Base-by-base conservation (phyloP, 2,797 vertebrate species). In the Zonotrichia albicollis region DNA sequence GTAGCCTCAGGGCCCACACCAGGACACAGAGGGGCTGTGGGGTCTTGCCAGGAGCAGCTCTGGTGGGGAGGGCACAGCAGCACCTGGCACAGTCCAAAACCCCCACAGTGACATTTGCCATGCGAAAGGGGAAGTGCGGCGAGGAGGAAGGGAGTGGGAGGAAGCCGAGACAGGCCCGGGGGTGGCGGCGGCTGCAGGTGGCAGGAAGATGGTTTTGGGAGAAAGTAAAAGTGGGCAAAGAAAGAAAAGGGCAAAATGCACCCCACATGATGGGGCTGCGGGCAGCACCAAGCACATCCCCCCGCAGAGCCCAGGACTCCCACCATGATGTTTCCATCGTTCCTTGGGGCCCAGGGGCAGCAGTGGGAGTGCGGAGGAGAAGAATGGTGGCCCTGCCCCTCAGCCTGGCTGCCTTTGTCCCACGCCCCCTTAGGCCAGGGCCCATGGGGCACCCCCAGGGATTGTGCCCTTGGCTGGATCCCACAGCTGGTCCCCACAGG, bases 151-250 rank as follows among this genome's bases (percentile, higher is more conserved):
- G 73, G 50, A 86, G 93, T 84, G 70, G 90, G 96, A 90, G 89
- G 92, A 88, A 84, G 55, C 53, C 1, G 11, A 83, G 83, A 50
- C 16, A 15, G 4, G 13, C 14, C 48, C 0, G 16, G 46, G 79
- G 74, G 34, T 3, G 30, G 61, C 12, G 1, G 54, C 2, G 0
- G 23, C 26, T 30, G 43, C 90, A 90, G 92, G 89, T 84, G 92
- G 60, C 90, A 90, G 94, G 89, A 93, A 94, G 89, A 70, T 40
- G 60, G 22, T 87, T 90, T 70, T 36, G 22, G 80, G 71, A 71
- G 67, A 95, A 90, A 90, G 64, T 48, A 40, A 58, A 95, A 92
- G 54, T 26, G 16, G 72, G 22, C 4, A 0, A 25, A 75, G 42
- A 62, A 38, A 77, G 34, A 78, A 85, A 81, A 58, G 22, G 16